Conservation (phyloP, 2,797 vertebrate species). For the Capromys pilorides region DNA sequence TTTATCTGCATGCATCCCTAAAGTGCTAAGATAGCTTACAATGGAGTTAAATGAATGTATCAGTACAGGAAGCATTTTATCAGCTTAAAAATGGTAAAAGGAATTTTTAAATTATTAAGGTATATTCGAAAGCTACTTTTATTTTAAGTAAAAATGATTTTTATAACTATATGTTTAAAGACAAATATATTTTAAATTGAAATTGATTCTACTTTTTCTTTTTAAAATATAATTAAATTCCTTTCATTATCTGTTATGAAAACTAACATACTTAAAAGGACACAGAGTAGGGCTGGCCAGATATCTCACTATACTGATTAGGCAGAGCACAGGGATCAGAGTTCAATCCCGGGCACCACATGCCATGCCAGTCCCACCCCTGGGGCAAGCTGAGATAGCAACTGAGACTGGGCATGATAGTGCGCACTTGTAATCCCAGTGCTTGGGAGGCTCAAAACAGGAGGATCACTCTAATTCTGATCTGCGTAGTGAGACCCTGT, state of each 20-base stretch:
- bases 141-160: slow-evolving; percentile 30
- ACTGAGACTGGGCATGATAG: no score
- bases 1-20: background rate
- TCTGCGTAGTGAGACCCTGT: no score
- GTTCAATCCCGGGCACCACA: no score
- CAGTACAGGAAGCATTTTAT: background rate
- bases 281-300: background rate
- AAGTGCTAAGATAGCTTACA: background rate
- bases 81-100: slow-evolving; percentile 1
- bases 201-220: background rate
- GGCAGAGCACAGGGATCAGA: no score
- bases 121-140: background rate
- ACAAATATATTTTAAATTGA: slow-evolving; percentile 34
- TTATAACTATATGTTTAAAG: background rate
- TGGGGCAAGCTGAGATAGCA: no score
- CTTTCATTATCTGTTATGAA: background rate
- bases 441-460: no score
- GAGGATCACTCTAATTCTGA: no score
- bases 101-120: background rate
- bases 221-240: background rate
- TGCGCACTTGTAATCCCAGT: no score
- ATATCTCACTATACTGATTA: no score
- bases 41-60: background rate
- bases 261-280: background rate
- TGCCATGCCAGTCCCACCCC: no score